Base-by-base conservation (phyloP, 1,140 invertebrate species). In the Microplitis demolitor region DNA sequence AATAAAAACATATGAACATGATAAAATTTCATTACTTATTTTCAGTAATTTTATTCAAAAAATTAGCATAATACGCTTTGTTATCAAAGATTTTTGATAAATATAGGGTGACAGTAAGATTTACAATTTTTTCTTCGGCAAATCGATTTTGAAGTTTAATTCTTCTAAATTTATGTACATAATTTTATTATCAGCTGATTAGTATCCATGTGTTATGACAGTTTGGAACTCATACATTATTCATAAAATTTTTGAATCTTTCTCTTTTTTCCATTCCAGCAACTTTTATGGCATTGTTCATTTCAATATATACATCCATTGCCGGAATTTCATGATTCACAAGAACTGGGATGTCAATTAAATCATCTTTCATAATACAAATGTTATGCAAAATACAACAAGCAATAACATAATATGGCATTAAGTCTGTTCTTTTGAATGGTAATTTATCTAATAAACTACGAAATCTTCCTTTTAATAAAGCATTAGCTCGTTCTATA, bases 371-470 rank as follows among this genome's bases (percentile, higher is more conserved):
- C 58, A 67, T 60, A 4, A 69, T 37, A 31, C 73, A 74, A 66
- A 74, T 50, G 37, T 74, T 74, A 24, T 74, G 73, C 16, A 74
- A 24, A 51, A 74, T 37, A 58, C 73, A 74, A 34, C 63, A 66
- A 3, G 62, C 53, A n/a, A 66, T 35, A n/a, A 74, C 66, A 53
- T 74, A 74, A n/a, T 51, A 24, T 16, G 69, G 68, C 13, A 74
- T 74, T 45, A 66, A 67, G 6, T 74, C 68, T 9, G 64, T 67
- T 66, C 62, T 33, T 56, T n/a, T 60, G 6, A 71, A 58, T 11
- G 68, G 68, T 3, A 74, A 24, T 9, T 45, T 71, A 53, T 70
- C 68, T 11, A 70, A 54, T 61, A 74, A 56, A 53, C 62, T 70
- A 34, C 73, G 68, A 24, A 66, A 71, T 61, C 69, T 24, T 53